Base-by-base conservation (phyloP, 2,888 invertebrate species). In the Drosophila antonietae region DNA sequence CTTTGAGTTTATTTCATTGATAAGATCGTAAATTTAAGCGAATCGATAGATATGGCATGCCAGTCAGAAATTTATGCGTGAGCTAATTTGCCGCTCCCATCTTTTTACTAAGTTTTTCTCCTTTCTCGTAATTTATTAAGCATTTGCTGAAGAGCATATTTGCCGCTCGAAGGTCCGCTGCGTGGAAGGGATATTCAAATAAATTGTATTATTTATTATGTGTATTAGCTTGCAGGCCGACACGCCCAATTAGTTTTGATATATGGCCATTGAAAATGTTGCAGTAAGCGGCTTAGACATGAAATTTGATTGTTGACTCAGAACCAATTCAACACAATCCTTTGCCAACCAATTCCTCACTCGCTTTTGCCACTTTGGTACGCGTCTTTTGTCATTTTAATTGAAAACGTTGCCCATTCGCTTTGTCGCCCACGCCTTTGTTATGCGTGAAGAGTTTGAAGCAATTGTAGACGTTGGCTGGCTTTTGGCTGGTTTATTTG, bases 191-290 rank as follows among this genome's bases (percentile, higher is more conserved):
- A 18, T 63, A 67, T 66, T 63, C 41, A 70, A 74, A 75, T 77
- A 78, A 80, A 83, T 73, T 68, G 28, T 58, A 64, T 73, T 72
- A 80, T 83, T 83, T 81, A 71, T 81, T 67, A 69, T 44, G 43
- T 18, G 20, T 3, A 9, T 39, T 5, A 59, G 41, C 47, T 66
- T 37, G 46, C 14, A 23, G 15, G 46, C 7, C 66, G 73, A 70
- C 76, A 83, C 80, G 86, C 78, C 78, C 79, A 83, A 89, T 89
- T 89, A 88, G 83, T 68, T 71, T 62, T 73, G 72, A 81, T 80
- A 73, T 75, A 73, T 74, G 52, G 47, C 44, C 67, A 37, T 33
- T 35, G 44, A n/a, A 5, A 47, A 60, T 31, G 20, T 37, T 61
- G 41, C 46, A 15, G 55, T 81, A 79, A 79, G 79, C 81, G 55